Conservation (phyloP, 2,888 invertebrate species). For the Ditula angustiorana region DNA sequence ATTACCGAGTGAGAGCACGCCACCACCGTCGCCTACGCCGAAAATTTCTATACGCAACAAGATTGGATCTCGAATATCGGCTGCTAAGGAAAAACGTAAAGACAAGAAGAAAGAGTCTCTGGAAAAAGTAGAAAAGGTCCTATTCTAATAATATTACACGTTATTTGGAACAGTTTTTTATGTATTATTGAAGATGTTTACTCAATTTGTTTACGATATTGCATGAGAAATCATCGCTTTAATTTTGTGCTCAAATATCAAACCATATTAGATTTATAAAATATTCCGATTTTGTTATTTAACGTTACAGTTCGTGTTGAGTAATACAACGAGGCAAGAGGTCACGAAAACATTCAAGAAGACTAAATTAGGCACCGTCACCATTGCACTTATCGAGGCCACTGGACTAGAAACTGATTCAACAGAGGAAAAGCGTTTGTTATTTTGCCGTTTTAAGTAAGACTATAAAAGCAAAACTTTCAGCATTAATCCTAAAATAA, state of each 20-base stretch:
- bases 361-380: slow-evolving; percentile 89
- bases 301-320: slow-evolving; percentile 70
- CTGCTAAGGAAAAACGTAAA: slow-evolving; percentile 61
- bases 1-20: slow-evolving; percentile 49
- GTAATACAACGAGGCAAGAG: slow-evolving; percentile 66
- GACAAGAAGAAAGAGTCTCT: slow-evolving; percentile 62
- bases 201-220: not conserved
- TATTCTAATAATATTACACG: slow-evolving; percentile 42
- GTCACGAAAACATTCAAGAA: slow-evolving; percentile 55
- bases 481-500: no score
- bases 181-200: not conserved
- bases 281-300: slow-evolving; percentile 2
- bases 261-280: no score
- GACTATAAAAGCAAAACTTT: slow-evolving; percentile 42
- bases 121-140: slow-evolving; percentile 66
- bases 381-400: slow-evolving; percentile 96
- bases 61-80: slow-evolving; percentile 64
- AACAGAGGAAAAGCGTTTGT: slow-evolving; percentile 92
- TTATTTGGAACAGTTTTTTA: slow-evolving; percentile 2
- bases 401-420: slow-evolving; percentile 92
- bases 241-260: no score
- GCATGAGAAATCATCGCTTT: no score
- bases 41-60: slow-evolving; percentile 65
- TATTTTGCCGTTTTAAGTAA: slow-evolving; percentile 96
- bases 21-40: slow-evolving; percentile 53